Evolutionary conservation across 2,797 vertebrate species (phyloP).

Genomic region (Poeciliopsis paucimaculata): DNA sequence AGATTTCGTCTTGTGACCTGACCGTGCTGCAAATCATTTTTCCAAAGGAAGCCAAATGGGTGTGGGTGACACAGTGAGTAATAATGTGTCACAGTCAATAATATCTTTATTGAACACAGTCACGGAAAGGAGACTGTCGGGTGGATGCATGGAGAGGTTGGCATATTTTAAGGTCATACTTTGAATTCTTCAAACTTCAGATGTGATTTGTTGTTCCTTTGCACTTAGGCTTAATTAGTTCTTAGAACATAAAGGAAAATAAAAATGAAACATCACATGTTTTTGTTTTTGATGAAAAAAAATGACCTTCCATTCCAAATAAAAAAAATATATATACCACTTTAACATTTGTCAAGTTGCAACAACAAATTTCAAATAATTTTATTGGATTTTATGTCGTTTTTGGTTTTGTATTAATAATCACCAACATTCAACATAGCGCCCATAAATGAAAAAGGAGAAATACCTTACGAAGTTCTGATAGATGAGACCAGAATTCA

Average conservation of each 20-base stretch:
- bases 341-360: neutral
- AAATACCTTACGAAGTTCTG: neutral
- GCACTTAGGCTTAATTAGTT: neutral
- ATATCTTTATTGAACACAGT: slow-evolving; percentile 69
- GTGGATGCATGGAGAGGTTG: slow-evolving; percentile 24
- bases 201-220: slow-evolving; percentile 13
- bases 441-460: neutral
- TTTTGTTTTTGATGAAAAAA: neutral
- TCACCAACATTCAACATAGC: neutral
- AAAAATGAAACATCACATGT: neutral
- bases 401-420: neutral
- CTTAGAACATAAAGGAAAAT: neutral
- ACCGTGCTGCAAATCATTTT: slow-evolving; percentile 62
- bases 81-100: slow-evolving; percentile 68
- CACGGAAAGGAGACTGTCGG: slow-evolving; percentile 35
- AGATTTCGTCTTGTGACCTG: slow-evolving; percentile 79
- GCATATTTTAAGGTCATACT: slow-evolving; percentile 4
- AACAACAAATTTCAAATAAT: neutral
- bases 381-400: neutral
- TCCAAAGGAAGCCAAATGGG: slow-evolving; percentile 64
- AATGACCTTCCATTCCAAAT: neutral
- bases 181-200: slow-evolving; percentile 1
- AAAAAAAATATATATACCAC: neutral
- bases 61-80: slow-evolving; percentile 66
- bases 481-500: neutral